Conservation (phyloP, 2,797 vertebrate genomes). For the Lacerta bilineata region DNA sequence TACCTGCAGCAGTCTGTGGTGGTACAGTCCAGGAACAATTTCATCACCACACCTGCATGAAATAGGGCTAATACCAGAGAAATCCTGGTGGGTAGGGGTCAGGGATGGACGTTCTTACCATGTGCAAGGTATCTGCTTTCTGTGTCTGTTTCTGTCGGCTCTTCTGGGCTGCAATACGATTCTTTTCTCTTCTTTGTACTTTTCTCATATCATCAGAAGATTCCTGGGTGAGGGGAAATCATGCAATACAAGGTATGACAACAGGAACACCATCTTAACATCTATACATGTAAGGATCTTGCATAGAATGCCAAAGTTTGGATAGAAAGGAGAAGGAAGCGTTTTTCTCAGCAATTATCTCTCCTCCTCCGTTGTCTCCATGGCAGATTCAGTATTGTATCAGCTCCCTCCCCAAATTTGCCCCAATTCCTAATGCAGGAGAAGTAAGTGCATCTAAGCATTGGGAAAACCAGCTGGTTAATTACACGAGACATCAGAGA, state of each 20-base stretch:
- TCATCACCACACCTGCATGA: background rate
- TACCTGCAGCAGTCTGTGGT: background rate
- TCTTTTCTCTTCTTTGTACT: conserved; percentile 96
- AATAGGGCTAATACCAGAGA: background rate
- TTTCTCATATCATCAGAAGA: conserved; percentile 93
- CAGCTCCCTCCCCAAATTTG: background rate
- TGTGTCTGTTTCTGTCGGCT: conserved; percentile 97
- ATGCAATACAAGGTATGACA: background rate
- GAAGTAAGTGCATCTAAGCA: background rate
- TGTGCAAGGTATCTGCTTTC: conserved; percentile 95
- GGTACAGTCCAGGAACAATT: background rate
- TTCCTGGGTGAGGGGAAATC: conserved; percentile 79
- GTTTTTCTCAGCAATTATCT: background rate
- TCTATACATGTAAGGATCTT: accelerated
- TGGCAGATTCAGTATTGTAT: background rate
- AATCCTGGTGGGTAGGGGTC: accelerated
- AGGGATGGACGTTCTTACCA: conserved; percentile 86
- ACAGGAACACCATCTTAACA: background rate
- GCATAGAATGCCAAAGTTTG: background rate
- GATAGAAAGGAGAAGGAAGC: background rate
- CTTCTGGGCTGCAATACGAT: conserved; percentile 97
- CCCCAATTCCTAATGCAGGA: background rate
- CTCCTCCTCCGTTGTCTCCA: background rate
- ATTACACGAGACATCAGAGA: background rate
- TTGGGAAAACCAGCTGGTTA: background rate